These are phyloP conservation scores for human DNA, from an alignment of 2,113 vertebrate species.

Conservation along the genomic window GRCh38 chr15:67688001-67688500, in stretches of 20 bases:
- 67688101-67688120: background rate
- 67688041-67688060: background rate
- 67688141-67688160: background rate
- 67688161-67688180: background rate
- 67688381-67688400: background rate
- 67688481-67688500: constrained; percentile 2
- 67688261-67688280: background rate
- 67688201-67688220: background rate
- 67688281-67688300: background rate
- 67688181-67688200: background rate
- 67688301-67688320: background rate
- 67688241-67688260: background rate
- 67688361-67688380: background rate
- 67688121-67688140: background rate
- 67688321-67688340: background rate
- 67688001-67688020: background rate
- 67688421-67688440: background rate
- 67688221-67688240: no score
- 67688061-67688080: background rate
- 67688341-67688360: background rate
- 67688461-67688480: background rate
- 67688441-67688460: background rate
- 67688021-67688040: background rate
- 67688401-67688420: background rate
- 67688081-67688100: background rate